These are phyloP conservation scores for Plemyria rubiginata DNA, from an alignment of 2,888 invertebrate genomes.

Conservation along the genomic window DNA sequence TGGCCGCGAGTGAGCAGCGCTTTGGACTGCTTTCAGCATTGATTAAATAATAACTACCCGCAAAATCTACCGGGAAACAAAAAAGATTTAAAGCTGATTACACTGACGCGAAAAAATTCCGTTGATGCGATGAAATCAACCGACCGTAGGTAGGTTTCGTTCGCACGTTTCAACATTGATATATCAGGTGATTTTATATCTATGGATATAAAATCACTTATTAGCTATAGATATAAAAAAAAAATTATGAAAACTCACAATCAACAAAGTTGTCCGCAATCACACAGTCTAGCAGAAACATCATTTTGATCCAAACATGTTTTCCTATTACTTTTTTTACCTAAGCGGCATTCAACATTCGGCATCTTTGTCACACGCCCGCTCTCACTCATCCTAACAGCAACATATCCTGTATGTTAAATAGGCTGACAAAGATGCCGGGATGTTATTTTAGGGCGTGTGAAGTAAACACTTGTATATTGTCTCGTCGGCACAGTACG, in stretches of 20 bases:
- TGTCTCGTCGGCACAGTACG: conserved; percentile 26
- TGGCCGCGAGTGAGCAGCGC: conserved; percentile 5
- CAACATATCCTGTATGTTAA: conserved; percentile 6
- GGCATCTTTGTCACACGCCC: not conserved
- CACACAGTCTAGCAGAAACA: too few species aligned
- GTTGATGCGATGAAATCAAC: too few species aligned
- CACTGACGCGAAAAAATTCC: too few species aligned
- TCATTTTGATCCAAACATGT: too few species aligned
- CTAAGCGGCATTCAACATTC: not conserved
- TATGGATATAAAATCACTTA: too few species aligned
- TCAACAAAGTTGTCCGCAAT: too few species aligned
- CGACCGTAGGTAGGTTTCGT: too few species aligned
- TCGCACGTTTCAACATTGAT: too few species aligned
- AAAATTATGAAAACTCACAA: too few species aligned
- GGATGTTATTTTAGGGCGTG: conserved; percentile 50
- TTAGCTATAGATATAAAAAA: too few species aligned
- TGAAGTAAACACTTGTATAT: conserved; percentile 39
- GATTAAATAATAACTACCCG: conserved; percentile 6
- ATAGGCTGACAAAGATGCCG: conserved; percentile 25
- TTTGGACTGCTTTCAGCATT: not conserved
- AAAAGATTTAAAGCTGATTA: not conserved
- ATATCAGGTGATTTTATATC: too few species aligned
- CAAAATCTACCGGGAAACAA: not conserved
- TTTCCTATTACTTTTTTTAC: too few species aligned
- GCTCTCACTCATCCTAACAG: not conserved